phyloP scores from a whole-genome alignment of 2,888 invertebrate species.

The Tillus elongatus region DNA sequence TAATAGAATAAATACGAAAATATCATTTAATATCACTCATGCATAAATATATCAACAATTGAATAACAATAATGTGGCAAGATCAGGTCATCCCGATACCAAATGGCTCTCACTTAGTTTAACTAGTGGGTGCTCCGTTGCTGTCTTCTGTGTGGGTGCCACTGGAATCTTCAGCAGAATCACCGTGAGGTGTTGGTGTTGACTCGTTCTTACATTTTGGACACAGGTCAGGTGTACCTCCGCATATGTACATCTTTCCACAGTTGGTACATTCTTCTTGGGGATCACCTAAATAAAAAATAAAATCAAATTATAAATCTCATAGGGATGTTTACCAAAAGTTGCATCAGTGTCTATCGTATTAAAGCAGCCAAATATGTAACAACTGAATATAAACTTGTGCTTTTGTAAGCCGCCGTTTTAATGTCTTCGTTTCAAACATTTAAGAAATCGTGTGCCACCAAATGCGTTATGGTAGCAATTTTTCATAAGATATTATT shows the following conservation, averaged over 20 bases:
- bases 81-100: too few species aligned
- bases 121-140: constrained; percentile 28
- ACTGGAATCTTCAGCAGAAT: constrained; percentile 34
- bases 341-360: too few species aligned
- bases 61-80: too few species aligned
- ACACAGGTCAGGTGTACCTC: constrained; percentile 27
- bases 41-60: too few species aligned
- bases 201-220: constrained; percentile 25
- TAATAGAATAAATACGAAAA: too few species aligned
- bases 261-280: constrained; percentile 53
- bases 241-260: constrained; percentile 45
- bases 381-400: constrained; percentile 4
- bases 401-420: too few species aligned
- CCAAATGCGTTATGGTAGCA: too few species aligned
- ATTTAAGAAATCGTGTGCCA: too few species aligned
- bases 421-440: too few species aligned
- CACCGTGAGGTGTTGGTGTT: constrained; percentile 22
- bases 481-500: too few species aligned
- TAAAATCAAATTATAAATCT: constrained; percentile 19
- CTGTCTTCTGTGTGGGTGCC: constrained; percentile 36
- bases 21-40: too few species aligned
- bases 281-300: constrained; percentile 54
- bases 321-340: too few species aligned
- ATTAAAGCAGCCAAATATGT: neutral
- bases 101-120: constrained; percentile 12